These are phyloP conservation scores for Sebastes umbrosus DNA, from an alignment of 2,797 vertebrate genomes.

Conservation along the genomic window DNA sequence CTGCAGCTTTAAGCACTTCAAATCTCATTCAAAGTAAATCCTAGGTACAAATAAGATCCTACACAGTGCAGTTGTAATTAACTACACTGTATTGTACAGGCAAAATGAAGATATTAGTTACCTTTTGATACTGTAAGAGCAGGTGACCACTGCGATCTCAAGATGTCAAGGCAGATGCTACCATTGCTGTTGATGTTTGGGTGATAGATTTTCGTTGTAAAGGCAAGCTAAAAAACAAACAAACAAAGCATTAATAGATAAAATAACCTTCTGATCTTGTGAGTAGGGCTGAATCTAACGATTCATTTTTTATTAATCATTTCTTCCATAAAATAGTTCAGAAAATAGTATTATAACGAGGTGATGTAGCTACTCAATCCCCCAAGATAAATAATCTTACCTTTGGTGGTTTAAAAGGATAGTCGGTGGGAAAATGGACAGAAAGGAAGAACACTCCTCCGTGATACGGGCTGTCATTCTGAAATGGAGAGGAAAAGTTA, in stretches of 20 bases:
- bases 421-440: conserved; percentile 88
- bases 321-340: background rate
- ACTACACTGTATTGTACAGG: background rate
- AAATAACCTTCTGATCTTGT: background rate
- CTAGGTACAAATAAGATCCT: background rate
- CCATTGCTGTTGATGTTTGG: conserved; percentile 91
- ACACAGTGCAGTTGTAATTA: background rate
- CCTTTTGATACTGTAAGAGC: conserved; percentile 90
- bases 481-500: conserved; percentile 44
- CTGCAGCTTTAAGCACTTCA: too few relatives aligned
- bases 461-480: conserved; percentile 87
- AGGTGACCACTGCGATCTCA: conserved; percentile 89
- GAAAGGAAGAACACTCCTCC: conserved; percentile 88
- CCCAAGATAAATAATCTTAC: conserved; percentile 56
- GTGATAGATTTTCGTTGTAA: conserved; percentile 90
- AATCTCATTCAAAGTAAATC: background rate
- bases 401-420: conserved; percentile 90
- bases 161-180: conserved; percentile 89
- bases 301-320: background rate
- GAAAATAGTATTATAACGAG: background rate
- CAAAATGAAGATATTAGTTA: conserved; percentile 37
- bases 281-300: background rate
- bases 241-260: background rate
- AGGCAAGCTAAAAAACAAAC: conserved; percentile 79
- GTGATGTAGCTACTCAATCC: background rate